Conservation (phyloP, 2,888 invertebrate species). For the Oasisia sp. region DNA sequence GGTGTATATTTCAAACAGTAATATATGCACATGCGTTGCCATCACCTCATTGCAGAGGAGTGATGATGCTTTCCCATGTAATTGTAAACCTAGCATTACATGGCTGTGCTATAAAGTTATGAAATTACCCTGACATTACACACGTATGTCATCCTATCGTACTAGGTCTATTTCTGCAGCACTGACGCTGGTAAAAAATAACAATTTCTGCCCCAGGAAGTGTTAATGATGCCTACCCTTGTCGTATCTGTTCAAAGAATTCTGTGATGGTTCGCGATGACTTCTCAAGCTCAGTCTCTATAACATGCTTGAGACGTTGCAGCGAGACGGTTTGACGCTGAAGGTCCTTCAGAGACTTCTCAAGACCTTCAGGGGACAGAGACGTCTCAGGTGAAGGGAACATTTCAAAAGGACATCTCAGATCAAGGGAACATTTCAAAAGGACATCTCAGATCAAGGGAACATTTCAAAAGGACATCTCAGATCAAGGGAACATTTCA, state of each 20-base stretch:
- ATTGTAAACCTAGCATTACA: too few species aligned
- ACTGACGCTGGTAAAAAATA: too few species aligned
- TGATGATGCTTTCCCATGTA: too few species aligned
- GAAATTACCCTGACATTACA: too few species aligned
- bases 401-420: not conserved
- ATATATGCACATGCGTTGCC: too few species aligned
- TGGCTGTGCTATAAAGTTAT: too few species aligned
- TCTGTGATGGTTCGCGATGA: constrained; percentile 57
- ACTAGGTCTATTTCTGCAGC: too few species aligned
- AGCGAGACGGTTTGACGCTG: constrained; percentile 61
- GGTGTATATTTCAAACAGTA: too few species aligned
- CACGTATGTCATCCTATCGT: too few species aligned
- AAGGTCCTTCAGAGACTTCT: constrained; percentile 62
- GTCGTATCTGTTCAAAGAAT: constrained; percentile 59
- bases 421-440: not conserved
- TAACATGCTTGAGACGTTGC: constrained; percentile 54
- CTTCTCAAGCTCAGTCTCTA: constrained; percentile 61
- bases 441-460: too few species aligned
- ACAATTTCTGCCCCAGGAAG: not conserved
- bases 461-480: not conserved
- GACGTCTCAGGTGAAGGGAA: not conserved
- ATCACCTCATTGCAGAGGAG: too few species aligned
- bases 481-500: not conserved
- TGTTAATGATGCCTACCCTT: constrained; percentile 46
- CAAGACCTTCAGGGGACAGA: constrained; percentile 49